Evolutionary conservation across 2,113 vertebrate species (phyloP).

Genomic region (Pteropus alecto): DNA sequence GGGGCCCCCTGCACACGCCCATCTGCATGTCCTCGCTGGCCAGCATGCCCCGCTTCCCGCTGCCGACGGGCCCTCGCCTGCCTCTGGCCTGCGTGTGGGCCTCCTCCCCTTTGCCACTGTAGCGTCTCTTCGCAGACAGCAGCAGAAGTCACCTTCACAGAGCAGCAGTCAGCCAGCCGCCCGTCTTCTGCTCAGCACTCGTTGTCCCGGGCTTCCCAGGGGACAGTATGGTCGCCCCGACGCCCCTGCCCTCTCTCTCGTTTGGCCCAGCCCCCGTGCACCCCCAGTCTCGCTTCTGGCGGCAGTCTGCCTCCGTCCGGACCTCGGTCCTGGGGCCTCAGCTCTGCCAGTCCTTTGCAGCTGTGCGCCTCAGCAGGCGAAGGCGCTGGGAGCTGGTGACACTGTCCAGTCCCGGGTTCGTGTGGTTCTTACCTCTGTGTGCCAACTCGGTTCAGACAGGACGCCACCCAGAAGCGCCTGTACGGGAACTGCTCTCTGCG

Average conservation of each 20-base stretch:
- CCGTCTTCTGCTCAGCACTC: neutral
- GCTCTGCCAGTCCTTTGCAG: fast-evolving
- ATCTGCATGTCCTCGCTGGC: fast-evolving
- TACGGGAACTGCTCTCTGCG: fast-evolving
- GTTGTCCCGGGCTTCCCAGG: neutral
- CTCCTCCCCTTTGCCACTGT: neutral
- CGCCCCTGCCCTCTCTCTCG: neutral
- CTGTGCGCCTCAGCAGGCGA: neutral
- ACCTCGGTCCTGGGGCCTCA: no score
- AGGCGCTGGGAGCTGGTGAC: no score
- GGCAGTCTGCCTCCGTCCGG: no score
- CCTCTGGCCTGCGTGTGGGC: neutral
- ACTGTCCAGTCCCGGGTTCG: fast-evolving
- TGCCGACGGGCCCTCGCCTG: neutral
- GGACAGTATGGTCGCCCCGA: neutral
- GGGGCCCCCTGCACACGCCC: neutral
- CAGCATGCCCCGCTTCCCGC: neutral
- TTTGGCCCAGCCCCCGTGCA: neutral
- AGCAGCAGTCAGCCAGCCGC: fast-evolving
- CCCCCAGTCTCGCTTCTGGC: neutral
- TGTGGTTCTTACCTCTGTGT: neutral
- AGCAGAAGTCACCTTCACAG: neutral
- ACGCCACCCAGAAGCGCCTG: fast-evolving
- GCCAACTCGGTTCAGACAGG: neutral
- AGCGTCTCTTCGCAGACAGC: neutral